Evolutionary conservation across 53 echinoderm and acorn worm species (phyloP).

Genomic region (Crossaster papposus): DNA sequence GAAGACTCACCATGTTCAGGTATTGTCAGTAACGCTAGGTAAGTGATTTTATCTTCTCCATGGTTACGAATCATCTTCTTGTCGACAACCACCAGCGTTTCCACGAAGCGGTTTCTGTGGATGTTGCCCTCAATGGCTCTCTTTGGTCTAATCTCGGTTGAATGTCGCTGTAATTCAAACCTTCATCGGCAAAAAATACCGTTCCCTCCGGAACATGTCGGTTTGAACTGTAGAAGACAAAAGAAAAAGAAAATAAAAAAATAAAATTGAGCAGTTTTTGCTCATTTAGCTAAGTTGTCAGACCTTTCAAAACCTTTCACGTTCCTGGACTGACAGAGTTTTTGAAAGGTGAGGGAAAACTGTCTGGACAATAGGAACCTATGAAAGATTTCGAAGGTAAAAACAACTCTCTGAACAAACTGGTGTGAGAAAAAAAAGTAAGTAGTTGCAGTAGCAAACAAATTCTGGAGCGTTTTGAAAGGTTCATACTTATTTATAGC

Average conservation of each 20-base stretch:
- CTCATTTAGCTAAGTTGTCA: too few relatives aligned
- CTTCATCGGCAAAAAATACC: constrained; percentile 82
- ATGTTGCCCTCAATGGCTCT: constrained; percentile 88
- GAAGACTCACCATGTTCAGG: constrained; percentile 90
- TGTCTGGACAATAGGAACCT: too few relatives aligned
- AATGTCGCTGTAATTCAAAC: constrained; percentile 19
- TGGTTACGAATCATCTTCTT: constrained; percentile 87
- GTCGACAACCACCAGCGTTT: constrained; percentile 94
- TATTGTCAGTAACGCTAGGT: constrained; percentile 65
- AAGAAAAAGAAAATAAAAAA: constrained; percentile 6
- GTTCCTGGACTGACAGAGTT: too few relatives aligned
- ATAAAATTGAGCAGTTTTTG: neutral
- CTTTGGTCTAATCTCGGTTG: constrained; percentile 50
- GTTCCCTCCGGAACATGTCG: constrained; percentile 74
- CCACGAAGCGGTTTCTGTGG: constrained; percentile 81
- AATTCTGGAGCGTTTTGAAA: too few relatives aligned
- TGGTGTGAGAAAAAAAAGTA: too few relatives aligned
- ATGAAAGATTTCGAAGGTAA: too few relatives aligned
- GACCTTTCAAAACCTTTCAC: too few relatives aligned
- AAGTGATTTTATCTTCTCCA: constrained; percentile 83
- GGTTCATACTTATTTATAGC: too few relatives aligned
- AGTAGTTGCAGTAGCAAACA: too few relatives aligned
- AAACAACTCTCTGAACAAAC: too few relatives aligned
- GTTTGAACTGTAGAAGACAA: constrained; percentile 76
- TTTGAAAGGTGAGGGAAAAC: too few relatives aligned